phyloP scores from a whole-genome alignment of 1,140 invertebrate genomes.

The Ladona fulva region DNA sequence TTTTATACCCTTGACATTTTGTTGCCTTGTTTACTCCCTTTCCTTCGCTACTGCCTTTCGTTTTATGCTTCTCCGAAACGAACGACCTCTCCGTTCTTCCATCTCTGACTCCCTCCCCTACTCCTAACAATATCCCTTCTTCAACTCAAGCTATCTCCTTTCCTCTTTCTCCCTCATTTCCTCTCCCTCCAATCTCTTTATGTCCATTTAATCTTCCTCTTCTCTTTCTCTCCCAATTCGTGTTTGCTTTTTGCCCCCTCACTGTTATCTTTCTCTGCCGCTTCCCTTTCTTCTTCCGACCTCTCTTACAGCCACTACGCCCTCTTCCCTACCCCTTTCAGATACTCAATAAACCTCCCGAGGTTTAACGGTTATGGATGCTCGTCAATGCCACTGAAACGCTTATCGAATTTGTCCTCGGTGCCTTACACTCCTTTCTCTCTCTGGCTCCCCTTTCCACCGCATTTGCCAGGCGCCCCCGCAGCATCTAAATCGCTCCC shows the following conservation, averaged over 20 bases:
- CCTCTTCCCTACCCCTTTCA: neutral
- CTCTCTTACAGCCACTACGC: no score
- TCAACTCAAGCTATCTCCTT: neutral
- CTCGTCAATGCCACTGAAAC: constrained; percentile 2
- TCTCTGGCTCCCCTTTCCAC: neutral
- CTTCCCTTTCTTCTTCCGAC: no score
- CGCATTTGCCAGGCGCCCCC: neutral
- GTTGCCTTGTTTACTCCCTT: neutral
- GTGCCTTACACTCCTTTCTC: neutral
- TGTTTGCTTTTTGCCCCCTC: neutral
- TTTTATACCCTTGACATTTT: neutral
- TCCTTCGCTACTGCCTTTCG: neutral
- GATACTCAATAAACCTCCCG: neutral
- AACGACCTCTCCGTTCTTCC: neutral
- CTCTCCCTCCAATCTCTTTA: neutral
- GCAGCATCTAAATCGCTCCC: neutral
- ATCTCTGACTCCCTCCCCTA: neutral
- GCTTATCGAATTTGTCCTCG: constrained; percentile 2
- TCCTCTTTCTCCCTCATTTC: neutral
- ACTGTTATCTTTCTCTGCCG: neutral
- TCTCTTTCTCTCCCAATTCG: neutral
- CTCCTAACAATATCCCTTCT: neutral
- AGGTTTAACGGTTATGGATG: constrained; percentile 5
- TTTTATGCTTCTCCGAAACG: neutral
- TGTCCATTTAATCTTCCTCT: neutral